Percentiles rank a stretch among this genome's conserved stretches.
phyloP scores from a whole-genome alignment of 2,797 vertebrate species.

The Florisuga fusca region DNA sequence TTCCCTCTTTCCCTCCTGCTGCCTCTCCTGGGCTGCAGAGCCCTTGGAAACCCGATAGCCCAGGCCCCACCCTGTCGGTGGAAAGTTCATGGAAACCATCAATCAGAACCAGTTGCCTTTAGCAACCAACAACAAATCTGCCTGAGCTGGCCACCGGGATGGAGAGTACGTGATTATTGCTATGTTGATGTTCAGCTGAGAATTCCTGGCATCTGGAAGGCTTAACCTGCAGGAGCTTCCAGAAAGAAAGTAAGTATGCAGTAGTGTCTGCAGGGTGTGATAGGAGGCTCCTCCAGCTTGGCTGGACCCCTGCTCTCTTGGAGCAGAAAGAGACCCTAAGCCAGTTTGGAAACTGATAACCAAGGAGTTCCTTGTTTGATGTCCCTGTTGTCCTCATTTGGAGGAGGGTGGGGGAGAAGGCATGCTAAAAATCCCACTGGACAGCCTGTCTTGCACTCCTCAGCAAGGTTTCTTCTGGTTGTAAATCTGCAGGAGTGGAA shows the following conservation, averaged over 20 bases:
- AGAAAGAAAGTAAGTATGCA: slow-evolving; percentile 29
- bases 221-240: slow-evolving; percentile 1
- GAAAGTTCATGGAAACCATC: slow-evolving; percentile 31
- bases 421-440: background rate
- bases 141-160: background rate
- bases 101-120: slow-evolving; percentile 11
- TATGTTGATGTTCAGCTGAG: background rate
- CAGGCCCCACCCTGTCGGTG: background rate
- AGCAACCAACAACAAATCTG: slow-evolving; percentile 71
- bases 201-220: background rate
- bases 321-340: background rate
- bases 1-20: background rate
- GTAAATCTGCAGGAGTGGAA: background rate
- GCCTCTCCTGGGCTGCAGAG: background rate
- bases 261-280: background rate
- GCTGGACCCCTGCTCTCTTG: background rate
- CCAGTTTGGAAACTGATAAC: background rate
- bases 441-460: background rate
- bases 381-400: background rate
- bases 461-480: background rate
- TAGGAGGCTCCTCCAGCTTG: background rate
- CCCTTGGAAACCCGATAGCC: background rate
- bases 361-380: background rate
- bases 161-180: background rate
- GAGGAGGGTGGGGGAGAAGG: no score